Evolutionary conservation across 2,888 invertebrate genomes (phyloP), one percentile per base, ranked within the genome.

Genomic region (Tachystola acroxantha): DNA sequence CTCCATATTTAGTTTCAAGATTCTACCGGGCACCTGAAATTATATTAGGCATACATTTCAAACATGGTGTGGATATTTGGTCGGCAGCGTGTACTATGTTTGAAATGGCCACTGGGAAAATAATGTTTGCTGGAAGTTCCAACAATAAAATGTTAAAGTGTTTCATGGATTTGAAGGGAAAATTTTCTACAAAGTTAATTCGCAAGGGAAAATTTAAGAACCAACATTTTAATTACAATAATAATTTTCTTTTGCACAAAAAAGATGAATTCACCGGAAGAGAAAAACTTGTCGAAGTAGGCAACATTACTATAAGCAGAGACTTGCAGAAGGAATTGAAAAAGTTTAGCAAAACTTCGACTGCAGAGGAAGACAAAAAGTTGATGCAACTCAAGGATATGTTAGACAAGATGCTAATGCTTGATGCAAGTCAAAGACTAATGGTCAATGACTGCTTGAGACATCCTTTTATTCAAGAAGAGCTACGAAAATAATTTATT

Each of bases 1-100:
- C 99, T 2, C 99, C 99, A 0, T 99, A 99, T 77, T 89, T 99
- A 47, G 98, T 99, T 37, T 98, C 98, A 37, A 90, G 99, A 57
- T 99, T 98, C 88, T 99, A 99, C 81, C 91, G 99, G 64, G 94
- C 99, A 5, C 99, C 99, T 1, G 99, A 99, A 91, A 98, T 99
- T 40, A 98, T 99, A 75, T 87, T 99, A 57, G 99, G 99, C 20
- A 92, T 98, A 69, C 91, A 94, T 14, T 98, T 98, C 81, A 98
- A 96, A 75, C 96, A 95, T 85, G 95, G 94, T 33, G 95, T 99
- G 55, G 99, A 99, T 78, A 92, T 97, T 89, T 99, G 99, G 99
- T 98, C 98, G 20, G 94, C 97, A 10, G 99, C 96, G n/a, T 97
- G 97, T 67, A 99, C 99, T 22, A 94, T 99, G 53, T 99, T 94